Percentiles rank a stretch among this genome's conserved stretches.
These are phyloP conservation scores for Stegana nigrithorax DNA, from an alignment of 2,888 invertebrate species.

Conservation along the genomic window DNA sequence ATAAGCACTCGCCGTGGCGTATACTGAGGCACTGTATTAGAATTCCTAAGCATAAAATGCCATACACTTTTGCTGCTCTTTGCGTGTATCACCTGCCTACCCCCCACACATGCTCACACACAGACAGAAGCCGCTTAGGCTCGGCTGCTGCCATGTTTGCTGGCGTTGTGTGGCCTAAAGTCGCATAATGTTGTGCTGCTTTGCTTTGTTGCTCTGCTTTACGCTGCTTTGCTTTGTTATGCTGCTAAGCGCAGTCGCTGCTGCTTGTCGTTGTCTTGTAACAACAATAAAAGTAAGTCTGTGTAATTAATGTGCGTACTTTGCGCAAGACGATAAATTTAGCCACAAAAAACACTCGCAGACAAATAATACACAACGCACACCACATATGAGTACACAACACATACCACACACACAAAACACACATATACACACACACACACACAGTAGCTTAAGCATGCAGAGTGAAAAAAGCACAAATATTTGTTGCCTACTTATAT, in stretches of 20 bases:
- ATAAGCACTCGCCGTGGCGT: background rate
- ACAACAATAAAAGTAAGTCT: constrained; percentile 60
- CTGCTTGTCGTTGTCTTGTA: constrained; percentile 19
- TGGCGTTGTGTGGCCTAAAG: too few relatives aligned
- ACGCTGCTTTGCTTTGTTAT: background rate
- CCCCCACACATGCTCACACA: too few relatives aligned
- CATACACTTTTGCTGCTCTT: background rate
- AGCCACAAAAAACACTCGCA: constrained; percentile 26
- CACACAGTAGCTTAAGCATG: constrained; percentile 5
- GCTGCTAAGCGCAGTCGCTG: background rate
- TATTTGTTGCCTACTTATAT: constrained; percentile 20
- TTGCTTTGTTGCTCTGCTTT: too few relatives aligned
- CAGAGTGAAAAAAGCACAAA: constrained; percentile 28
- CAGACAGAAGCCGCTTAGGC: too few relatives aligned
- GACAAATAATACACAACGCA: too few relatives aligned
- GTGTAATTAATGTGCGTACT: constrained; percentile 60
- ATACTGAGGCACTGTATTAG: constrained; percentile 9
- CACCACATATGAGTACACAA: too few relatives aligned
- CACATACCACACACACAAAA: constrained; percentile 29
- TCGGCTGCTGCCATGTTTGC: constrained; percentile 19
- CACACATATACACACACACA: constrained; percentile 22
- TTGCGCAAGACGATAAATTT: constrained; percentile 57
- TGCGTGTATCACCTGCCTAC: too few relatives aligned
- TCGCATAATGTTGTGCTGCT: background rate
- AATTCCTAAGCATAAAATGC: background rate